Evolutionary conservation across 1,140 invertebrate species (phyloP).

Genomic region (Chlorops oryzae): DNA sequence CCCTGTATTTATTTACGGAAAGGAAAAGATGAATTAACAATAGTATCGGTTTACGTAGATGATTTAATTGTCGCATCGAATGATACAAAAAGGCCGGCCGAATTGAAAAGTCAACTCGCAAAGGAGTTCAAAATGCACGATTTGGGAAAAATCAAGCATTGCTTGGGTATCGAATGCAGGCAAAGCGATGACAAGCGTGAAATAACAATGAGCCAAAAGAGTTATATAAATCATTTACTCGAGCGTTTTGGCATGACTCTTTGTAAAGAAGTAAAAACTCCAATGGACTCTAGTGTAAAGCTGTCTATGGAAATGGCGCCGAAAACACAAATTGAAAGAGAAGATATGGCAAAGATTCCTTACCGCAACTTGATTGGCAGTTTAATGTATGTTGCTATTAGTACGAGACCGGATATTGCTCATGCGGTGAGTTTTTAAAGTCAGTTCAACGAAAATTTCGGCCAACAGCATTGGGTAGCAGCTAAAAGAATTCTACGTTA

Average conservation of each 20-base stretch:
- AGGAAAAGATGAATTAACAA: neutral
- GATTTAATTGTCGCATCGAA: conserved; percentile 23
- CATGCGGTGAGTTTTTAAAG: conserved; percentile 37
- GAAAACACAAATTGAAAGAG: neutral
- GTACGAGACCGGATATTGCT: conserved; percentile 45
- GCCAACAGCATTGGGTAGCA: conserved; percentile 30
- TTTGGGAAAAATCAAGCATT: conserved; percentile 20
- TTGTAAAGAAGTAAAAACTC: conserved; percentile 18
- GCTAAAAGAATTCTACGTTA: conserved; percentile 45
- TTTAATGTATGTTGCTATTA: conserved; percentile 38
- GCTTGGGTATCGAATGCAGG: conserved; percentile 32
- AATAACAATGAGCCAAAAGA: conserved; percentile 34
- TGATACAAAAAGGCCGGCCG: conserved; percentile 9
- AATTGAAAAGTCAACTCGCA: conserved; percentile 19
- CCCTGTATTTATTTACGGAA: conserved; percentile 31
- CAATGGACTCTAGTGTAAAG: conserved; percentile 18
- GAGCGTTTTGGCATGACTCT: conserved; percentile 20
- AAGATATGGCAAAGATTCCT: neutral
- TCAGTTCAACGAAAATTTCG: conserved; percentile 23
- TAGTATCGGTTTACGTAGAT: conserved; percentile 22
- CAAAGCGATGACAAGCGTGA: conserved; percentile 18
- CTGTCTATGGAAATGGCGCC: conserved; percentile 19
- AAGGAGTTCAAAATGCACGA: conserved; percentile 29
- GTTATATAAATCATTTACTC: conserved; percentile 39
- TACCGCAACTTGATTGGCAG: conserved; percentile 42